Conservation (phyloP, 2,888 invertebrate species). For the Prionchulus punctatus region DNA sequence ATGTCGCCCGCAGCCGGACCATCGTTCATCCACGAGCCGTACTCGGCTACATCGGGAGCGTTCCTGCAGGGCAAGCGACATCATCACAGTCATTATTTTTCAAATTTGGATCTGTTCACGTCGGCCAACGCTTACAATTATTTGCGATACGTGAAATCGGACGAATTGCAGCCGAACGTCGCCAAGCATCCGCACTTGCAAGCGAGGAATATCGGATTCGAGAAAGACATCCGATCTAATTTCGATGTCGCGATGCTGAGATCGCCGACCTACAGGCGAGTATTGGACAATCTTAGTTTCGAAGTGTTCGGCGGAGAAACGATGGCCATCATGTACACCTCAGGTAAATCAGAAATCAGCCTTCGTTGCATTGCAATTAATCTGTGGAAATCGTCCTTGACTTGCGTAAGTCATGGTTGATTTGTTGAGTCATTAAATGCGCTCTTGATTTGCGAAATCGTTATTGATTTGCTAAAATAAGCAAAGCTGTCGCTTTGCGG, state of each 20-base stretch:
- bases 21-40: background rate
- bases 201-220: constrained; percentile 49
- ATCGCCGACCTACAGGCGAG: constrained; percentile 33
- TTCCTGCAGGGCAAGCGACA: constrained; percentile 14
- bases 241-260: constrained; percentile 31
- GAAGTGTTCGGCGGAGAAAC: constrained; percentile 80
- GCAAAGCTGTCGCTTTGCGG: no score
- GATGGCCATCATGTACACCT: constrained; percentile 69
- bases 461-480: no score
- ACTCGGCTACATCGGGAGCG: background rate
- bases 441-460: no score
- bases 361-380: no score
- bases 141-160: constrained; percentile 16
- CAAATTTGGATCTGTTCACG: constrained; percentile 20
- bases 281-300: constrained; percentile 59
- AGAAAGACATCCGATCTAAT: constrained; percentile 36
- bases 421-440: no score
- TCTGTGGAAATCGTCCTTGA: no score
- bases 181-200: constrained; percentile 37
- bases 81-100: constrained; percentile 24
- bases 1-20: background rate
- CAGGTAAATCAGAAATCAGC: no score
- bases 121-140: constrained; percentile 17
- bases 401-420: no score
- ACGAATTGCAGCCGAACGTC: constrained; percentile 9